Evolutionary conservation across 2,113 vertebrate genomes (phyloP).

Genomic region (Myrmophylax atrothorax): DNA sequence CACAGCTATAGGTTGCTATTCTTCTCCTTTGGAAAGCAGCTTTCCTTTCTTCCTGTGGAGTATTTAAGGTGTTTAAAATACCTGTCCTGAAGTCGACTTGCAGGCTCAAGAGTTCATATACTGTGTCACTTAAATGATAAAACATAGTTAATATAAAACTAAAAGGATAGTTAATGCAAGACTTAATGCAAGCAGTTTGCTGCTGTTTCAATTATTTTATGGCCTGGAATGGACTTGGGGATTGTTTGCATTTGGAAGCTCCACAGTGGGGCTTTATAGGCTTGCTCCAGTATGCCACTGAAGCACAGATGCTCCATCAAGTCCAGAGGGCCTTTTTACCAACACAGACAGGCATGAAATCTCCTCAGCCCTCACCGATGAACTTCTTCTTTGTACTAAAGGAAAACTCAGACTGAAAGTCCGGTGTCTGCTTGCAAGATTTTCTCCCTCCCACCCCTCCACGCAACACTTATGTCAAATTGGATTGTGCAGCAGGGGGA

Average conservation of each 20-base stretch:
- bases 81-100: neutral
- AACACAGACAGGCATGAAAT: neutral
- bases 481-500: slow-evolving; percentile 30
- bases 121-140: neutral
- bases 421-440: neutral
- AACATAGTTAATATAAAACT: neutral
- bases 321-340: neutral
- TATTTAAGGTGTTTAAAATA: neutral
- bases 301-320: neutral
- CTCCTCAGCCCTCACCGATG: neutral
- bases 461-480: neutral
- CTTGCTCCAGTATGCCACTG: neutral
- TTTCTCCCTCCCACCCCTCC: neutral
- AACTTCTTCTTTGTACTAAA: neutral
- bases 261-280: neutral
- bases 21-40: slow-evolving; percentile 1
- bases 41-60: neutral
- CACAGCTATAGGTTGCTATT: neutral
- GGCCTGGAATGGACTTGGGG: neutral
- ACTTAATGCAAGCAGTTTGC: neutral
- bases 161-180: neutral
- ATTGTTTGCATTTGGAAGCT: neutral
- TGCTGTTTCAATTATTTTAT: neutral
- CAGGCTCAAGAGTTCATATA: neutral
- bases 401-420: neutral